These are phyloP conservation scores for Therioaphis trifolii DNA, from an alignment of 2,888 invertebrate genomes.

Conservation along the genomic window DNA sequence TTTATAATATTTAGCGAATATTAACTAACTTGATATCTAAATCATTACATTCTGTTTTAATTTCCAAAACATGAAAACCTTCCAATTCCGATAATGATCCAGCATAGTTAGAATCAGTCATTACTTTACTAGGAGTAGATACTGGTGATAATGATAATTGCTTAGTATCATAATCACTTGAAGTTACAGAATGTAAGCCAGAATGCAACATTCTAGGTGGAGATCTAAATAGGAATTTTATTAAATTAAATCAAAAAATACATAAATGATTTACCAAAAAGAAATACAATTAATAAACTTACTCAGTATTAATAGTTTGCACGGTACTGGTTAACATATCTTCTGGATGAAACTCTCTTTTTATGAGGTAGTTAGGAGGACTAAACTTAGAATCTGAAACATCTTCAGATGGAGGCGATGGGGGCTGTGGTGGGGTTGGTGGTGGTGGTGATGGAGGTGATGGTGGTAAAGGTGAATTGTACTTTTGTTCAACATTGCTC, in stretches of 20 bases:
- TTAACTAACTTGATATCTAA: conserved; percentile 37
- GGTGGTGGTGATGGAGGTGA: conserved; percentile 21
- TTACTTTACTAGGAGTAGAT: conserved; percentile 52
- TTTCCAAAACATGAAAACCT: conserved; percentile 54
- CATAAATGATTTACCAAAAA: background rate
- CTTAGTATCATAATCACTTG: conserved; percentile 39
- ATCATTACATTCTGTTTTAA: conserved; percentile 42
- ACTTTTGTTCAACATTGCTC: conserved; percentile 53
- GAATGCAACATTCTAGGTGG: conserved; percentile 40
- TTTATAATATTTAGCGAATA: background rate
- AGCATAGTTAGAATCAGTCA: conserved; percentile 55
- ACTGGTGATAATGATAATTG: conserved; percentile 55
- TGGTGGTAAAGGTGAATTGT: conserved; percentile 22
- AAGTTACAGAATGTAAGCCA: conserved; percentile 16
- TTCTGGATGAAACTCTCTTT: conserved; percentile 56
- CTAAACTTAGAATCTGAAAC: conserved; percentile 39
- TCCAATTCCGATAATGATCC: conserved; percentile 55
- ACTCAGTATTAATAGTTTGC: conserved; percentile 49
- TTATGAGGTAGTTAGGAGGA: conserved; percentile 32
- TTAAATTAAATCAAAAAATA: too few species aligned
- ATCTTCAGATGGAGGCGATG: conserved; percentile 2
- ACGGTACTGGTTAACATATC: conserved; percentile 60
- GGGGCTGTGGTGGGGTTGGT: conserved; percentile 2
- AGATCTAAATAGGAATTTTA: conserved; percentile 23
- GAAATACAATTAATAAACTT: conserved; percentile 24